Evolutionary conservation across 2,888 invertebrate genomes (phyloP), one percentile per base, ranked within the genome.

Genomic region (Trissonchulus latispiculum): DNA sequence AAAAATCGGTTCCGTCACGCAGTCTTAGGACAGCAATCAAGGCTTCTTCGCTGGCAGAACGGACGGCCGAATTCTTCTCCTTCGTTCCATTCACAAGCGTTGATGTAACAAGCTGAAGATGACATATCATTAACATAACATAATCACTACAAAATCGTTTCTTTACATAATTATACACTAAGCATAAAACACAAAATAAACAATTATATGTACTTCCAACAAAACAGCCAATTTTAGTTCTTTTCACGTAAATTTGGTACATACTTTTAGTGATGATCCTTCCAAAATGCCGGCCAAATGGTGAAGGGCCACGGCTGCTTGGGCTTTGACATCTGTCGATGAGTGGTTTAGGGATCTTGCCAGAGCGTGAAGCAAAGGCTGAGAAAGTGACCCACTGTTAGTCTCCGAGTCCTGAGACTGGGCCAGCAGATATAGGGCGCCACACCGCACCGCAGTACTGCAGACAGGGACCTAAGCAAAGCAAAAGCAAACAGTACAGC

Each of bases 1-100:
- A 79, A 33, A 67, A 68, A 1, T 75, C 71, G 33, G 76, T 83
- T 72, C 90, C 90, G 72, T 89, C 87, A 78, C 90, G 88, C 77
- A 96, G 87, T 75, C 90, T 88, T 77, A 97, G 87, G 77, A 95
- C 88, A 71, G 91, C 89, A 69, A 95, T 89, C 70, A 97, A 87
- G 8, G 95, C 95, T 76, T 91, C 88, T 87, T 97, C 97, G 61
- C 95, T 91, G 85, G 93, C 92, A 61, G 92, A 90, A 84, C 93
- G 91, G 62, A 97, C 96, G 82, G 92, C 91, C 69, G 92, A 90
- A 86, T 96, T 96, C 86, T 95, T 96, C 86, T 97, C 97, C 86
- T 96, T 96, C 75, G 95, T 95, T 76, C 97, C 97, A 86, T 95
- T 97, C 71, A 97, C 95, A 78, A 97, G 87, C 85, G 92, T 91